Conservation (phyloP, 2,113 vertebrate species). For the Thinocorus orbignyianus region DNA sequence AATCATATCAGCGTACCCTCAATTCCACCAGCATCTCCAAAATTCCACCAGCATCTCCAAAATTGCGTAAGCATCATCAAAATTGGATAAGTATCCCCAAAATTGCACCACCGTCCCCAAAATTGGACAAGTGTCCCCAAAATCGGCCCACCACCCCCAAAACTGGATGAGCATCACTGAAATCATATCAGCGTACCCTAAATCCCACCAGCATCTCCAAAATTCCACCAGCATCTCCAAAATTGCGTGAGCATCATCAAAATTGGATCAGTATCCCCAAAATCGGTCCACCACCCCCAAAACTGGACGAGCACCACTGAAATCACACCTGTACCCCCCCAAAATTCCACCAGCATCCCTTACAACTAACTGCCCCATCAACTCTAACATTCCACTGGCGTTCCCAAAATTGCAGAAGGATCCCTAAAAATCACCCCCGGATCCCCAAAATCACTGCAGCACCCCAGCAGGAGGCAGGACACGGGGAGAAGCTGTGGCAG, state of each 20-base stretch:
- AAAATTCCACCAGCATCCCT: too few relatives aligned
- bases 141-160: not conserved
- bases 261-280: too few relatives aligned
- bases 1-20: too few relatives aligned
- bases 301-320: too few relatives aligned
- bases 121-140: too few relatives aligned
- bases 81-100: not conserved
- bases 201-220: not conserved
- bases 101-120: not conserved
- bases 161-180: fast-evolving
- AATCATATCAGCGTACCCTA: too few relatives aligned
- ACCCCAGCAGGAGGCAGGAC: fast-evolving
- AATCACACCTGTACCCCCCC: too few relatives aligned
- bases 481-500: not conserved
- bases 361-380: too few relatives aligned
- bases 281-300: too few relatives aligned
- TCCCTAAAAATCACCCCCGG: not conserved
- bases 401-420: too few relatives aligned
- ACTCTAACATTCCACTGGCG: too few relatives aligned
- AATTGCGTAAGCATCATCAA: too few relatives aligned
- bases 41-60: not conserved
- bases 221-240: not conserved
- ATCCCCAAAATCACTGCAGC: not conserved
- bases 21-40: not conserved
- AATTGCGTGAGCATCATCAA: not conserved